Percentiles rank a stretch among this genome's conserved stretches.
Conservation (phyloP, 2,888 invertebrate genomes). For the Eilema caniola region DNA sequence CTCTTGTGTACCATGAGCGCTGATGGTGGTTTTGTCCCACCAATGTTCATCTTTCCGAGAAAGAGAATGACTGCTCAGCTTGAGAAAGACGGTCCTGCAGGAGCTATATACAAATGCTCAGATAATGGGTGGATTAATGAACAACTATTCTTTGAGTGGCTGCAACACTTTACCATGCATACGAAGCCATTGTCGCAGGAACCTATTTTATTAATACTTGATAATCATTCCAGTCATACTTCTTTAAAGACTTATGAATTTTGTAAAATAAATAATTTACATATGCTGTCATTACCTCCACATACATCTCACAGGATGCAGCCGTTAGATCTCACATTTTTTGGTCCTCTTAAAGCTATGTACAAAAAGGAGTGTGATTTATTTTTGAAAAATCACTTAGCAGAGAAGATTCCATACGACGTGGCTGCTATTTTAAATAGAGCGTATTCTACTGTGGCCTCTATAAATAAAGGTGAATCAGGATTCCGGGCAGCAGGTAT, state of each 20-base stretch:
- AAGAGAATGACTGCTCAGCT: slow-evolving; percentile 57
- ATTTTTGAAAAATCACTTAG: slow-evolving; percentile 50
- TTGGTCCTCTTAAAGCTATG: slow-evolving; percentile 24
- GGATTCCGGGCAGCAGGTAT: neutral
- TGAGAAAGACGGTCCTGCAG: slow-evolving; percentile 66
- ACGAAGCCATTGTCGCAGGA: slow-evolving; percentile 56
- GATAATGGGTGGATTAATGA: neutral
- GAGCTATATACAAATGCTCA: neutral
- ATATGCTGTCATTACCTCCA: slow-evolving; percentile 47
- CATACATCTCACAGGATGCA: slow-evolving; percentile 48
- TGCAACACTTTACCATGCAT: slow-evolving; percentile 44
- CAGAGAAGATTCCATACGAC: slow-evolving; percentile 56
- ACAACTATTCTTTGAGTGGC: slow-evolving; percentile 24
- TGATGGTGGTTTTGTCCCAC: slow-evolving; percentile 26
- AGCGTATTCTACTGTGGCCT: slow-evolving; percentile 45
- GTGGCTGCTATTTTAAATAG: slow-evolving; percentile 43
- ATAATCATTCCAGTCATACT: slow-evolving; percentile 49
- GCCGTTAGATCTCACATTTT: slow-evolving; percentile 44
- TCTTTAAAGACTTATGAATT: slow-evolving; percentile 43
- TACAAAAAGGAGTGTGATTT: slow-evolving; percentile 55
- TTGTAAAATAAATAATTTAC: slow-evolving; percentile 39
- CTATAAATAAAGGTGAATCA: neutral
- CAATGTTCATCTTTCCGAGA: slow-evolving; percentile 14
- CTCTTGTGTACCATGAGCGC: slow-evolving; percentile 30
- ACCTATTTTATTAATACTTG: slow-evolving; percentile 58